phyloP scores from a whole-genome alignment of 2,113 vertebrate genomes.

The Mionectes macconnelli region DNA sequence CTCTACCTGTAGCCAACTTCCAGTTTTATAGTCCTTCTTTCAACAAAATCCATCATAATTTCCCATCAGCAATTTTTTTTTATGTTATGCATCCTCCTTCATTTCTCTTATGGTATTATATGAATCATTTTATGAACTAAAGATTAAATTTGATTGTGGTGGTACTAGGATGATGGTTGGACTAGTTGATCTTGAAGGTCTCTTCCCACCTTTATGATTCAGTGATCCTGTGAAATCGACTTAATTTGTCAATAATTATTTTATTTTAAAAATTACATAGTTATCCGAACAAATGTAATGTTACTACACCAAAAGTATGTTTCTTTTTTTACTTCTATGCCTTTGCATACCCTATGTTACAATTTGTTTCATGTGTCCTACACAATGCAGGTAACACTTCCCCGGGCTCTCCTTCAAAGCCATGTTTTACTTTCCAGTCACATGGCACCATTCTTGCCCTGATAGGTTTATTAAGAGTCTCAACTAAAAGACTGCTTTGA shows the following conservation, averaged over 20 bases:
- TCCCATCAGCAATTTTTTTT: neutral
- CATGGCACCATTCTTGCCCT: neutral
- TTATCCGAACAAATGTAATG: neutral
- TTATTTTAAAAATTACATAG: neutral
- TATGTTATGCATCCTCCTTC: rapidly evolving
- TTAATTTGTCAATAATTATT: neutral
- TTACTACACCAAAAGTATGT: neutral
- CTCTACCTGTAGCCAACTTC: neutral
- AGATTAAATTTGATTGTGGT: neutral
- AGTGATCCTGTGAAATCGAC: neutral
- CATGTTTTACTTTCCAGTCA: neutral
- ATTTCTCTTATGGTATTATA: neutral
- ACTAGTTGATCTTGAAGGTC: neutral
- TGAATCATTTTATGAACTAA: neutral
- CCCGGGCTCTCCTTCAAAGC: neutral
- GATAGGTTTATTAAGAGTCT: neutral
- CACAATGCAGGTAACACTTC: neutral
- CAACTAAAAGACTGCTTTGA: neutral
- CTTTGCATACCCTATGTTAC: neutral
- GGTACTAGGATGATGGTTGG: neutral
- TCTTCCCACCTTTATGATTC: neutral
- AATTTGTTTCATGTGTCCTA: neutral
- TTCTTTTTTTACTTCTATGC: neutral
- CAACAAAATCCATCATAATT: neutral
- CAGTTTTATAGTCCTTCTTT: neutral